Conservation (phyloP, 92 coral and sea anemone species). For the Blastomussa wellsi region DNA sequence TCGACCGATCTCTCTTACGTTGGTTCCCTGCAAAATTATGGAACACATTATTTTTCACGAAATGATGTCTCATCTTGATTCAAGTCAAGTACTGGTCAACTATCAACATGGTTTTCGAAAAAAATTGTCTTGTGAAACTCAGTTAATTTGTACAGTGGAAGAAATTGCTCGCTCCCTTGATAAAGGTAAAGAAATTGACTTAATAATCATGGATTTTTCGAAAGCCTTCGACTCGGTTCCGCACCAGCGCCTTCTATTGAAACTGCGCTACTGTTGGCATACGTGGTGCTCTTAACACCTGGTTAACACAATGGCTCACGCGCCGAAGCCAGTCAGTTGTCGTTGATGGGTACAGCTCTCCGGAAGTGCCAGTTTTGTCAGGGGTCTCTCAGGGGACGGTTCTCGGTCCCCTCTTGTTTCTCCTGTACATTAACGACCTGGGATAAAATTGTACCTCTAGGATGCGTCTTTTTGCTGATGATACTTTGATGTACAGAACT, state of each 20-base stretch:
- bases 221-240: conserved; percentile 56
- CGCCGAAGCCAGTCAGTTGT: too few relatives aligned
- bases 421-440: too few relatives aligned
- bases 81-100: conserved; percentile 33
- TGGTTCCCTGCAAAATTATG: conserved; percentile 51
- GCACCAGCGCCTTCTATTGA: conserved; percentile 41
- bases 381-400: conserved; percentile 50
- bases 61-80: conserved; percentile 45
- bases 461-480: too few relatives aligned
- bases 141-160: too few relatives aligned
- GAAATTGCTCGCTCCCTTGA: too few relatives aligned
- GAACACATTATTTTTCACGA: conserved; percentile 45
- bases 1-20: conserved; percentile 58
- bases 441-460: too few relatives aligned
- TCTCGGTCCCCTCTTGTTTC: too few relatives aligned
- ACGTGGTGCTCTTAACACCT: too few relatives aligned
- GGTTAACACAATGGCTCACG: too few relatives aligned
- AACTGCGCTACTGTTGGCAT: conserved; percentile 44
- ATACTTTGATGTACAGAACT: too few relatives aligned
- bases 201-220: too few relatives aligned
- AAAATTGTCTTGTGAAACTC: conserved; percentile 45
- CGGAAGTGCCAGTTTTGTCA: conserved; percentile 18
- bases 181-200: too few relatives aligned
- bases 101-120: conserved; percentile 57
- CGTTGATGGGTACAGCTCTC: conserved; percentile 12